Evolutionary conservation across 2,888 invertebrate genomes (phyloP).

Genomic region (Deladenus siricidicola): DNA sequence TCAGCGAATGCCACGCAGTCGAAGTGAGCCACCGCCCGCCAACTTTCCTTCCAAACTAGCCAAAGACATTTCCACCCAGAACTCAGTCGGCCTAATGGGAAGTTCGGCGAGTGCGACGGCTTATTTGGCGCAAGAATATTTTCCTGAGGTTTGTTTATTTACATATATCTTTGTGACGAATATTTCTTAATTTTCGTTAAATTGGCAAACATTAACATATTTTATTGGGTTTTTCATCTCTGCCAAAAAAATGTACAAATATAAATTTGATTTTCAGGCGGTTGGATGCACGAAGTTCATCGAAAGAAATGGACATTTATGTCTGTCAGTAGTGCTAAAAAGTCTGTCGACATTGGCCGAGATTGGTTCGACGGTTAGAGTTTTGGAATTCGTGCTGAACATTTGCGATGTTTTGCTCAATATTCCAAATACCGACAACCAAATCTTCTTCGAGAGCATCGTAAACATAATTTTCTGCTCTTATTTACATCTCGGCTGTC

Average conservation of each 20-base stretch:
- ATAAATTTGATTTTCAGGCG: constrained; percentile 24
- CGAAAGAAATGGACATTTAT: constrained; percentile 85
- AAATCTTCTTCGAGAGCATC: constrained; percentile 25
- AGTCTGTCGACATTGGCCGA: constrained; percentile 64
- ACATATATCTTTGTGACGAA: not conserved
- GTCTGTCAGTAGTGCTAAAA: constrained; percentile 69
- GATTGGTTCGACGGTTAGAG: constrained; percentile 71
- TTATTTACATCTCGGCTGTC: constrained; percentile 81
- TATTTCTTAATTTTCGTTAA: not conserved
- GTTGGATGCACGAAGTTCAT: constrained; percentile 71
- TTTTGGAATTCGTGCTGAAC: constrained; percentile 85
- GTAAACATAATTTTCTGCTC: constrained; percentile 61
- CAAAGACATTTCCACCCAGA: not conserved
- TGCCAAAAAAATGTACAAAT: constrained; percentile 1
- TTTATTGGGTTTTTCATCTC: not conserved
- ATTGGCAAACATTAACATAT: not conserved
- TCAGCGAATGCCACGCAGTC: not conserved
- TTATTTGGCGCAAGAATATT: constrained; percentile 10
- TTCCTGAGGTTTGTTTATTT: constrained; percentile 12
- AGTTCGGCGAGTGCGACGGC: not conserved
- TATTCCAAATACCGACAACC: constrained; percentile 60
- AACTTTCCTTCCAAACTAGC: not conserved
- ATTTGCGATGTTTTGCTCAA: constrained; percentile 66
- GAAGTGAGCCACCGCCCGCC: not conserved
- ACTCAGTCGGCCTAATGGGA: too few species aligned